Evolutionary conservation across 2,797 vertebrate genomes (phyloP), one percentile per base, ranked within the genome.

Genomic region (Rhinophrynus dorsalis): DNA sequence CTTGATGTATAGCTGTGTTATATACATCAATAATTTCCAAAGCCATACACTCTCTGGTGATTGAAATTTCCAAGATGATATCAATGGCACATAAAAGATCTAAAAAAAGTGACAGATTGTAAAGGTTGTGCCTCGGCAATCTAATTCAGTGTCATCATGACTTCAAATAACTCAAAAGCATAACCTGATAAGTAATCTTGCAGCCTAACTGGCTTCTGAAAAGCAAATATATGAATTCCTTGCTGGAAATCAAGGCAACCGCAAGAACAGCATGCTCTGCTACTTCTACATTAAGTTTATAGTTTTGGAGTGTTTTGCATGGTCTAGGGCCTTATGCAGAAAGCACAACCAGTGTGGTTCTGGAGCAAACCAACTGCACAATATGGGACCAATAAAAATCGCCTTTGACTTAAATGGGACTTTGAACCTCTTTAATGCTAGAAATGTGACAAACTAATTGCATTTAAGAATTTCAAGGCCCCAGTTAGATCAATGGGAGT

Each of bases 1-100:
- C 3, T 23, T 88, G 85, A 88, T 77, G 75, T 82, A 87, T 84
- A 81, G 75, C 80, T 74, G 81, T 83, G 83, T 84, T 86, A 83
- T 67, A 75, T 78, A 79, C 84, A 88, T 90, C 82, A 88, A 84
- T 89, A 88, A 88, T 85, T 84, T 80, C 74, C 78, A 79, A 79
- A 86, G 80, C 80, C 77, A 54, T 81, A 71, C 81, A 83, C 76
- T 76, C 66, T 74, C 37, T 3, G 66, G 75, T 85, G 82, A 88
- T 82, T 88, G 82, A 88, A 88, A 88, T 83, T 87, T 85, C 79
- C 52, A 78, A 75, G 77, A 81, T 85, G 72, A 80, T 86, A 84
- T 83, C 83, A 82, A 68, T 13, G 20, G 74, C 81, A 84, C 80
- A 86, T 87, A 85, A 86, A 84, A 85, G 78, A 83, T 77, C 80